A percentile compares a stretch with the other conserved stretches of the same genome.
These are phyloP conservation scores for Crioceris asparagi DNA, from an alignment of 2,888 invertebrate genomes.

Conservation along the genomic window DNA sequence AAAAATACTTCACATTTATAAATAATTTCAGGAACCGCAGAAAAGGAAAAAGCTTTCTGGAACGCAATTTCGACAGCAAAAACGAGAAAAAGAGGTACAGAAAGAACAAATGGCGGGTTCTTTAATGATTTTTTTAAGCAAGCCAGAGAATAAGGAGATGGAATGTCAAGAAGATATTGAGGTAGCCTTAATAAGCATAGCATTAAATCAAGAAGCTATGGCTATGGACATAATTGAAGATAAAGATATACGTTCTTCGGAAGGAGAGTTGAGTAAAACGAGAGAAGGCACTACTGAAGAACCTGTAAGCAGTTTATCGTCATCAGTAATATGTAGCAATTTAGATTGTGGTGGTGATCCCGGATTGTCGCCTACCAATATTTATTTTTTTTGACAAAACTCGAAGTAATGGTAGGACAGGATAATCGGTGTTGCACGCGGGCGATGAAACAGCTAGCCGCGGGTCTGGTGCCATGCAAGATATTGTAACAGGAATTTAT, in stretches of 20 bases:
- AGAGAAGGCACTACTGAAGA: slow-evolving; percentile 8
- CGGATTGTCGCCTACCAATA: slow-evolving; percentile 1
- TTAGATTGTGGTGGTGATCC: slow-evolving; percentile 1
- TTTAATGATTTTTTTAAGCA: slow-evolving; percentile 3
- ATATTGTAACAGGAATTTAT: too few species aligned
- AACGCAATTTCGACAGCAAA: slow-evolving; percentile 8
- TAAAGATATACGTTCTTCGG: slow-evolving; percentile 4
- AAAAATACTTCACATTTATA: slow-evolving; percentile 1
- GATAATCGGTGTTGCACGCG: too few species aligned
- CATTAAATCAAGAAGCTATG: slow-evolving; percentile 5
- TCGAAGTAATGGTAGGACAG: too few species aligned
- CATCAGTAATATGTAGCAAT: slow-evolving; percentile 2
- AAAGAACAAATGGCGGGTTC: slow-evolving; percentile 3
- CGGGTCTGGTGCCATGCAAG: too few species aligned
- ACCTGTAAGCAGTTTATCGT: slow-evolving; percentile 4
- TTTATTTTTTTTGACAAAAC: too few species aligned
- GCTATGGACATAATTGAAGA: slow-evolving; percentile 1
- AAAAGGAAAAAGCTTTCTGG: slow-evolving; percentile 7
- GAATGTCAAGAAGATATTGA: slow-evolving; percentile 6
- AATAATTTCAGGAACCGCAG: slow-evolving; percentile 5
- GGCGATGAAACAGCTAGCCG: too few species aligned
- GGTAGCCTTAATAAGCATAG: slow-evolving; percentile 2
- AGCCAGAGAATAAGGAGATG: slow-evolving; percentile 6
- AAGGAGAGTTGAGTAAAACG: slow-evolving; percentile 4
- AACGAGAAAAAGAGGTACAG: slow-evolving; percentile 5